Evolutionary conservation across 2,797 vertebrate genomes (phyloP).

Genomic region (Ceryle rudis): DNA sequence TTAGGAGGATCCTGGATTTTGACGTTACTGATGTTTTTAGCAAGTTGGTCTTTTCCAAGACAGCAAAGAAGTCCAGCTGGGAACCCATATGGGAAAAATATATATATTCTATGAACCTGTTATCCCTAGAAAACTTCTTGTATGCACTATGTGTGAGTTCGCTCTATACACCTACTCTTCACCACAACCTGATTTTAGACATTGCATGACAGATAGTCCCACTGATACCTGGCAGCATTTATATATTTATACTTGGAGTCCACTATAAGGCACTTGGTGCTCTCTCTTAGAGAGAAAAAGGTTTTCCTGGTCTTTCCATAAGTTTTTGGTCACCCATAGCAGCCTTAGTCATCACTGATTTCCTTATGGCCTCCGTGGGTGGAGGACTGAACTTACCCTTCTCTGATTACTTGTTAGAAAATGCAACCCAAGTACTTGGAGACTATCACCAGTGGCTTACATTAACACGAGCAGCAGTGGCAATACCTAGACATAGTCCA

Average conservation of each 20-base stretch:
- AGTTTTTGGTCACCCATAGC: neutral
- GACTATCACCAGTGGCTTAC: neutral
- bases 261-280: neutral
- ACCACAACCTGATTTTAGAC: slow-evolving; percentile 31
- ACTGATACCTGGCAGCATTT: slow-evolving; percentile 14
- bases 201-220: slow-evolving; percentile 3
- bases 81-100: slow-evolving; percentile 59
- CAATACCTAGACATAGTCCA: neutral
- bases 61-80: slow-evolving; percentile 55
- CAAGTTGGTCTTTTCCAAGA: slow-evolving; percentile 50
- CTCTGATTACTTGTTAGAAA: neutral
- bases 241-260: neutral
- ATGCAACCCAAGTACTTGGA: neutral
- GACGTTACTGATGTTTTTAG: slow-evolving; percentile 40
- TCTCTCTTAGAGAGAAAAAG: neutral
- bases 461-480: neutral
- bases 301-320: neutral
- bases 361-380: neutral
- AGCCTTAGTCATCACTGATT: neutral
- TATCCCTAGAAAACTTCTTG: slow-evolving; percentile 51
- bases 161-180: slow-evolving; percentile 40
- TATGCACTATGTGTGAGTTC: slow-evolving; percentile 13
- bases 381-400: neutral
- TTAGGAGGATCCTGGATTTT: neutral
- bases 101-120: slow-evolving; percentile 56